A percentile compares a stretch with the other conserved stretches of the same genome.
Evolutionary conservation across 53 echinoderm and acorn worm genomes (phyloP).

Genomic region (Antedon mediterranea): DNA sequence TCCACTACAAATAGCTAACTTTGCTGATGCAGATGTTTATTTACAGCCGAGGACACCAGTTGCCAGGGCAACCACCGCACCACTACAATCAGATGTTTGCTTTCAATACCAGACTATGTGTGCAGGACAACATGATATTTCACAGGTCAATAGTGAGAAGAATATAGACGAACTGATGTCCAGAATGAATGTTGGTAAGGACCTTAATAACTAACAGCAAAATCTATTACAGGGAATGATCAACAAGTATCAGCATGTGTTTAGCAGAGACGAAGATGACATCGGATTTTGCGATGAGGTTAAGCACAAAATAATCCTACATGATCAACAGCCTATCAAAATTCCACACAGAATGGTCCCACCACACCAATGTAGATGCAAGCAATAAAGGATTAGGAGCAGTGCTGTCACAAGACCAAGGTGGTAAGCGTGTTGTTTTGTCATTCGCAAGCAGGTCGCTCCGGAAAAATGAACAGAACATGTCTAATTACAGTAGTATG

Average conservation of each 20-base stretch:
- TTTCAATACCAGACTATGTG: background rate
- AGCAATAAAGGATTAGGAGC: slow-evolving; percentile 30
- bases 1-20: slow-evolving; percentile 11
- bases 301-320: slow-evolving; percentile 11
- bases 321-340: slow-evolving; percentile 6
- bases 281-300: slow-evolving; percentile 20
- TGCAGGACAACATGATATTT: background rate
- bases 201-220: background rate
- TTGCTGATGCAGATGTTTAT: slow-evolving; percentile 17
- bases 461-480: slow-evolving; percentile 7
- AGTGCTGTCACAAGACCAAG: slow-evolving; percentile 7
- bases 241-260: slow-evolving; percentile 17
- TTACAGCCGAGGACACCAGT: slow-evolving; percentile 22
- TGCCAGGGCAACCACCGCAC: background rate
- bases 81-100: background rate
- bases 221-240: slow-evolving; percentile 6
- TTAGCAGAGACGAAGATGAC: slow-evolving; percentile 19
- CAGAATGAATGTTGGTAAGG: slow-evolving; percentile 6
- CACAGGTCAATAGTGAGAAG: background rate
- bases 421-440: slow-evolving; percentile 12
- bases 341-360: slow-evolving; percentile 31
- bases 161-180: slow-evolving; percentile 2
- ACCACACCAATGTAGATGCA: slow-evolving; percentile 38
- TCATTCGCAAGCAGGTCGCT: slow-evolving; percentile 27
- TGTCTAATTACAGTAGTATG: slow-evolving; percentile 13